Conservation (phyloP, 2,113 vertebrate genomes). For the Solenodon paradoxus region DNA sequence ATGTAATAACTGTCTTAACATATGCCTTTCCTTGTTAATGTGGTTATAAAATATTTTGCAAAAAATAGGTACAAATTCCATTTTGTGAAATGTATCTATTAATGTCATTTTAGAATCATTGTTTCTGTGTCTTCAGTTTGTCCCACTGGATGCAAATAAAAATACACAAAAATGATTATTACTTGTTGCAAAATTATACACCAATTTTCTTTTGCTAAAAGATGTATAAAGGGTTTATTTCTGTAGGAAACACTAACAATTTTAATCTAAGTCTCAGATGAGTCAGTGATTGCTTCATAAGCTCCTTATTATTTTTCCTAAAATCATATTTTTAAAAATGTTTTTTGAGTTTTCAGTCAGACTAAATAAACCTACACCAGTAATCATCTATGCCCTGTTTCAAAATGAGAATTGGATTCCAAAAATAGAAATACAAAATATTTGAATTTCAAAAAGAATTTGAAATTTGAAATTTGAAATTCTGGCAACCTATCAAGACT, state of each 20-base stretch:
- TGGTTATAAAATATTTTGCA: not conserved
- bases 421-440: not conserved
- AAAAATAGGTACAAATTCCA: not conserved
- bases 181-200: not conserved
- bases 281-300: not conserved
- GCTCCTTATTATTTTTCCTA: not conserved
- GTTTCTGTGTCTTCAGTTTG: not conserved
- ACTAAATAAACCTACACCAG: not conserved
- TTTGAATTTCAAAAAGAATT: constrained; percentile 10
- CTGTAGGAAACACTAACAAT: not conserved
- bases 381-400: not conserved
- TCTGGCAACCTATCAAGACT: not conserved
- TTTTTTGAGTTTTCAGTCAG: not conserved
- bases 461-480: too few species aligned
- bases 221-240: not conserved
- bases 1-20: not conserved
- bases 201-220: not conserved
- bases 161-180: not conserved
- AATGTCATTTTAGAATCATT: not conserved
- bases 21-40: not conserved
- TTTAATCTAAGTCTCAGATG: not conserved
- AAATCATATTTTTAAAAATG: not conserved
- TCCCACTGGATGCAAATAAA: not conserved
- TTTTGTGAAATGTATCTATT: not conserved
- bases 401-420: not conserved